phyloP scores from a whole-genome alignment of 1,140 invertebrate genomes.

The Rhagoletis zephyria region DNA sequence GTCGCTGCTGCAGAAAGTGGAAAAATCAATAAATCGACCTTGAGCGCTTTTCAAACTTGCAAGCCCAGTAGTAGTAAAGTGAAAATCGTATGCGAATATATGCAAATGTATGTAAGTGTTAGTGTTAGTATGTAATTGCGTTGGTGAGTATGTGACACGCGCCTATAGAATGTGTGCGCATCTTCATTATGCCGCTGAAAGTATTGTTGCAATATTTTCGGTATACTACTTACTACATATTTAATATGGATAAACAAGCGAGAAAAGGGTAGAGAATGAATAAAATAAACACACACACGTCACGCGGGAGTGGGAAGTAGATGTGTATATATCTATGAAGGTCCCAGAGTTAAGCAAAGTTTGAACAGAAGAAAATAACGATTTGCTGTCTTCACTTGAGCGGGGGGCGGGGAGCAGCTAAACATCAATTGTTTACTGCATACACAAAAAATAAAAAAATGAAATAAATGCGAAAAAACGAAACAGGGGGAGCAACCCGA shows the following conservation, averaged over 20 bases:
- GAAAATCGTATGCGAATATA: not conserved
- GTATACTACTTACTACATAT: not conserved
- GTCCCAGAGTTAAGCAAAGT: not conserved
- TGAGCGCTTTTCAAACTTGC: constrained; percentile 57
- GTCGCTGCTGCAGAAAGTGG: constrained; percentile 52
- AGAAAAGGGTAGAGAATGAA: not conserved
- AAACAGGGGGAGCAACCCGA: not conserved
- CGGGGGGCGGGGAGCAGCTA: not conserved
- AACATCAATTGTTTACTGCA: not conserved
- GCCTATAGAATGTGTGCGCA: not conserved
- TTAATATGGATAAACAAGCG: constrained; percentile 4
- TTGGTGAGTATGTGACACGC: too few relatives aligned
- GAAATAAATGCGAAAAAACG: not conserved
- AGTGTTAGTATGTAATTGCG: not conserved
- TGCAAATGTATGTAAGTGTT: not conserved
- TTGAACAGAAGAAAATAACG: not conserved
- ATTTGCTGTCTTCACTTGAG: constrained; percentile 25
- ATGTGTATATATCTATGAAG: not conserved
- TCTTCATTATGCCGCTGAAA: not conserved
- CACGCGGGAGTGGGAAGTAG: not conserved
- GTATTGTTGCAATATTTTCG: constrained; percentile 21
- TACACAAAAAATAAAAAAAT: not conserved
- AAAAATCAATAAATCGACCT: constrained; percentile 73
- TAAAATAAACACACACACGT: not conserved
- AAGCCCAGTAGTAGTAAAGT: constrained; percentile 30